Evolutionary conservation across 2,797 vertebrate species (phyloP).

Genomic region (Tokudaia tokunoshimensis): DNA sequence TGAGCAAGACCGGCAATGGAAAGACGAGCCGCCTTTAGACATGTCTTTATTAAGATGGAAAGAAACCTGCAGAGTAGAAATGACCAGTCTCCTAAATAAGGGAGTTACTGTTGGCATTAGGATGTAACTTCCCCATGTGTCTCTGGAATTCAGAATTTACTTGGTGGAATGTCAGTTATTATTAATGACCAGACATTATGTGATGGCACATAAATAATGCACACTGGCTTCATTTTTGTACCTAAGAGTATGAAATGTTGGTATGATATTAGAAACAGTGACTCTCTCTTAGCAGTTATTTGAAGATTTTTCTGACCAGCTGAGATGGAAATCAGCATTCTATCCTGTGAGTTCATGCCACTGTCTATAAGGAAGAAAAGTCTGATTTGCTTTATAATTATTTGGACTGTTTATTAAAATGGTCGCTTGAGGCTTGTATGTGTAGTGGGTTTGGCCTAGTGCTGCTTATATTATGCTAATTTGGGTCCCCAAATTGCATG

Average conservation of each 20-base stretch:
- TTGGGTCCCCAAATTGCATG: neutral
- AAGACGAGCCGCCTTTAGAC: neutral
- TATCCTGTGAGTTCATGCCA: neutral
- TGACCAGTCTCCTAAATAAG: constrained; percentile 31
- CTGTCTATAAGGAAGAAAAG: neutral
- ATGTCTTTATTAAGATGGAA: neutral
- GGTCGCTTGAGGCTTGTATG: neutral
- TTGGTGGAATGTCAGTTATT: constrained; percentile 67
- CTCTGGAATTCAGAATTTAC: constrained; percentile 40
- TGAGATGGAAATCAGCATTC: constrained; percentile 25
- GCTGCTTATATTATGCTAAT: neutral
- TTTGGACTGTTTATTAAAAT: neutral
- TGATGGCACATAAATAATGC: constrained; percentile 73
- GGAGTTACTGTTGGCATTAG: neutral
- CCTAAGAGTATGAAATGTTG: constrained; percentile 29
- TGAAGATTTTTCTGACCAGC: constrained; percentile 35
- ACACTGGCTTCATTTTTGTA: constrained; percentile 51
- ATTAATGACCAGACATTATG: constrained; percentile 13
- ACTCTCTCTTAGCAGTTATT: constrained; percentile 29
- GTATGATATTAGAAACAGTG: constrained; percentile 42
- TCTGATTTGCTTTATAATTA: neutral
- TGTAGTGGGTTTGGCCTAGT: neutral
- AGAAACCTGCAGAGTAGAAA: constrained; percentile 11
- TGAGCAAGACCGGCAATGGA: neutral
- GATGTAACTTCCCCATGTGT: constrained; percentile 14